Base-by-base conservation (phyloP, 2,113 vertebrate species). In the Entomyzon cyanotis region DNA sequence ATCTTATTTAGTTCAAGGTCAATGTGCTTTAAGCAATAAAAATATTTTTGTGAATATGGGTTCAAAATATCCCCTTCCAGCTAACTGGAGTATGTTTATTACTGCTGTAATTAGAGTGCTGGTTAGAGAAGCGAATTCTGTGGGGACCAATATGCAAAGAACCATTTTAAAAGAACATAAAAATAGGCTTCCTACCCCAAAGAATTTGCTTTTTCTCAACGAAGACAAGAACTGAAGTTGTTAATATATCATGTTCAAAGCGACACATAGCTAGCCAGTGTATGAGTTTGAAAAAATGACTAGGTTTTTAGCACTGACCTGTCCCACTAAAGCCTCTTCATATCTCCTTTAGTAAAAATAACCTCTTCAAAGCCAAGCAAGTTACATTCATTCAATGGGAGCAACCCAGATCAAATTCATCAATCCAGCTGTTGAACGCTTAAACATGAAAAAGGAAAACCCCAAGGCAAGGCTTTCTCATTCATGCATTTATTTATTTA, bases 1-100 rank as follows among this genome's bases (percentile, higher is more conserved):
- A 87, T 60, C 53, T 91, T 85, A 63, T 63, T 78, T 74, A 82
- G 80, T 76, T 90, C 84, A 94, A 97, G 64, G 84, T 93, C 86
- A 94, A 11, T 19, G 15, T 47, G 22, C 53, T 95, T 62, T 79
- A 87, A 60, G 70, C 25, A 85, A 68, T n/a, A 70, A 60, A 84
- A 91, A 39, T 41, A 62, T 24, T 92, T 87, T 76, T 73, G 31
- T 44, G 37, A 96, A 73, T n/a, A 62, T 0, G 7, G 15, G 27
- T 58, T 68, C 59, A 87, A 94, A 91, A 86, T 47, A 88, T 15
- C 6, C 25, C 30, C 52, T 78, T 81, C 41, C 28, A 78, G 28
- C 10, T 79, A 92, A 77, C 13, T 50, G 41, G 16, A 71, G 18
- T 30, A 73, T 25, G 23, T 56, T 93, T 94, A 65, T 58, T 73